A percentile compares a stretch with the other conserved stretches of the same genome.
Conservation (phyloP, 1,140 invertebrate genomes). For the Lamellibrachia luymesi region DNA sequence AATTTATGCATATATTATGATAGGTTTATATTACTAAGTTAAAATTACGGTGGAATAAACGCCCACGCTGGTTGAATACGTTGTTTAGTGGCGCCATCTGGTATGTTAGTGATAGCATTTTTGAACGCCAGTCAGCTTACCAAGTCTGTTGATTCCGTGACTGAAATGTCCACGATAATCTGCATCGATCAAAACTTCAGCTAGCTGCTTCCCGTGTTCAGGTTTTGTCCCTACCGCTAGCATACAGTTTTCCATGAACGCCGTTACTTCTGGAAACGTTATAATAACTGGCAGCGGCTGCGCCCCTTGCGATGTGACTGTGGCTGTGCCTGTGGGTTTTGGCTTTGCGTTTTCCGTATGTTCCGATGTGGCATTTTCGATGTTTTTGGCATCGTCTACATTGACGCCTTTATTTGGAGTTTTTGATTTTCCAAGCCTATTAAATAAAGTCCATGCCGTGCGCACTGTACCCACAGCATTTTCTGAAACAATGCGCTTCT, state of each 20-base stretch:
- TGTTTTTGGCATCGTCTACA: background rate
- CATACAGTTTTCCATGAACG: slow-evolving; percentile 14
- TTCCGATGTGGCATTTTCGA: background rate
- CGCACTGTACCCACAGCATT: background rate
- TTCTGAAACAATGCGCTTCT: background rate
- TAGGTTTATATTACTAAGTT: background rate
- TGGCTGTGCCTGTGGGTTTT: background rate
- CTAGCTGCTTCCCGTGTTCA: slow-evolving; percentile 67
- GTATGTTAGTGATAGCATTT: background rate
- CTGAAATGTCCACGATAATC: slow-evolving; percentile 88
- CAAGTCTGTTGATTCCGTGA: slow-evolving; percentile 86
- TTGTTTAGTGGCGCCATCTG: background rate
- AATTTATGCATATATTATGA: background rate
- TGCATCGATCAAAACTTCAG: slow-evolving; percentile 76
- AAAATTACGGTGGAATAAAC: background rate
- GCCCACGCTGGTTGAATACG: too few relatives aligned
- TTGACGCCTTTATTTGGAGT: background rate
- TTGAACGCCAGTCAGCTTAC: slow-evolving; percentile 53
- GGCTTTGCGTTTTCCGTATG: background rate
- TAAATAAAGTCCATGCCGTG: background rate
- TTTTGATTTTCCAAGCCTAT: background rate
- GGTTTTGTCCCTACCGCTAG: background rate
- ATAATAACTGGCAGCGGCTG: background rate
- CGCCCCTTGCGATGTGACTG: too few relatives aligned
- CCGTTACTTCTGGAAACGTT: slow-evolving; percentile 11